Evolutionary conservation across 1,140 invertebrate genomes (phyloP), one percentile per base, ranked within the genome.

Genomic region (Bombus huntii): DNA sequence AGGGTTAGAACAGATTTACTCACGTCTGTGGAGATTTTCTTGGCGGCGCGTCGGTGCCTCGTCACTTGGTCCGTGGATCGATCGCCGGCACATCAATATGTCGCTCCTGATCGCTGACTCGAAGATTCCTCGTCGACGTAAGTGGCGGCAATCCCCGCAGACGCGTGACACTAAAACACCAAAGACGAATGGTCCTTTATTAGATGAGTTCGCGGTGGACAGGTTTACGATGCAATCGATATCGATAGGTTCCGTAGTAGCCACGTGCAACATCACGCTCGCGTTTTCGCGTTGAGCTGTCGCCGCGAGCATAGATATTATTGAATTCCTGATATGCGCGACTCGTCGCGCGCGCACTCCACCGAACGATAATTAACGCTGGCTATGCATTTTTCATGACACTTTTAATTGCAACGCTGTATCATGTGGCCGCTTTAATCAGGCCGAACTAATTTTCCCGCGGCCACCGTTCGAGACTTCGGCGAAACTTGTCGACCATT

Each of bases 61-160:
- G 77, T 85, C 83, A 74, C 57, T 85, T 59, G 77, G 71, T 71
- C 47, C 82, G 62, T 47, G 59, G 68, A 87, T 87, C 86, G 86
- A 87, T 87, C 82, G 88, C 15, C 62, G 73, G 59, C 22, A 79
- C 75, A 87, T 87, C 81, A 89, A 80, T 79, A 57, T 62, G 76
- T 72, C 70, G 82, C 65, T 75, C 71, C 79, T 88, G 71, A 86
- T 88, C 59, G n/a, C 83, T 47, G 84, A 25, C 66, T 72, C 78
- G 78, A 86, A 86, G 83, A 78, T 81, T 77, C 77, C 47, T 34
- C 78, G 47, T 65, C 65, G n/a, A 78, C 65, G 75, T 68, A 68
- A 74, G 59, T 59, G 28, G 10, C 44, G 39, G 34, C 70, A 57
- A 72, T 83, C 44, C 34, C 75, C 70, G 12, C 47, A 81, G 53